A percentile compares a stretch with the other conserved stretches of the same genome.
phyloP scores from a whole-genome alignment of 2,888 invertebrate genomes.

The Sussaba pulchella region DNA sequence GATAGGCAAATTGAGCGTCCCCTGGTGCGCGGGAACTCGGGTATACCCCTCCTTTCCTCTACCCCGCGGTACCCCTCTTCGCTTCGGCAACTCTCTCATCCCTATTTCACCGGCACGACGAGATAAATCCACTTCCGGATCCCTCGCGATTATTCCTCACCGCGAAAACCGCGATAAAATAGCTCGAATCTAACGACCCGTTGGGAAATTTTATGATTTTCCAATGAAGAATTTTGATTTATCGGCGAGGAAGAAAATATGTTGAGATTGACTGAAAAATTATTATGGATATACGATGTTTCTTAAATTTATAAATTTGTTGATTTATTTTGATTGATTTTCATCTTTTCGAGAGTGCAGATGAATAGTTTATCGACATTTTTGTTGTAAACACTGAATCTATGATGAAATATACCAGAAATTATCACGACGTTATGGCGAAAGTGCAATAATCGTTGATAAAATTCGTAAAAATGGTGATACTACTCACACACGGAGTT shows the following conservation, averaged over 20 bases:
- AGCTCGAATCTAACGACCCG: conserved; percentile 41
- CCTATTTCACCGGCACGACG: conserved; percentile 38
- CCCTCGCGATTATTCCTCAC: conserved; percentile 36
- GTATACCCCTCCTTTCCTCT: neutral
- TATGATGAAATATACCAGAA: no score
- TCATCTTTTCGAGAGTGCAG: no score
- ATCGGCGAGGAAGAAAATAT: neutral
- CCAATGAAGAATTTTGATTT: conserved; percentile 1
- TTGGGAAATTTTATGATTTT: conserved; percentile 39
- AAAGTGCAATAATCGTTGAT: no score
- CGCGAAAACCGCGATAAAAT: conserved; percentile 43
- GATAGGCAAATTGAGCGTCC: conserved; percentile 65
- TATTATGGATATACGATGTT: neutral
- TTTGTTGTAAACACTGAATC: no score
- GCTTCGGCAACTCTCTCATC: conserved; percentile 33
- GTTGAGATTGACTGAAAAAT: neutral
- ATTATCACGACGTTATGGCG: no score
- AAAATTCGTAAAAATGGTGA: no score
- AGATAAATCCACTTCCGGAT: conserved; percentile 55
- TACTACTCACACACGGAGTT: no score
- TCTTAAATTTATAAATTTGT: no score
- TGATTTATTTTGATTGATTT: neutral
- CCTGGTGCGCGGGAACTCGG: conserved; percentile 32
- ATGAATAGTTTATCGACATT: no score
- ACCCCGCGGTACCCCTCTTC: neutral